These are phyloP conservation scores for Oryzias dopingdopingensis DNA, from an alignment of 2,797 vertebrate genomes.

Conservation along the genomic window DNA sequence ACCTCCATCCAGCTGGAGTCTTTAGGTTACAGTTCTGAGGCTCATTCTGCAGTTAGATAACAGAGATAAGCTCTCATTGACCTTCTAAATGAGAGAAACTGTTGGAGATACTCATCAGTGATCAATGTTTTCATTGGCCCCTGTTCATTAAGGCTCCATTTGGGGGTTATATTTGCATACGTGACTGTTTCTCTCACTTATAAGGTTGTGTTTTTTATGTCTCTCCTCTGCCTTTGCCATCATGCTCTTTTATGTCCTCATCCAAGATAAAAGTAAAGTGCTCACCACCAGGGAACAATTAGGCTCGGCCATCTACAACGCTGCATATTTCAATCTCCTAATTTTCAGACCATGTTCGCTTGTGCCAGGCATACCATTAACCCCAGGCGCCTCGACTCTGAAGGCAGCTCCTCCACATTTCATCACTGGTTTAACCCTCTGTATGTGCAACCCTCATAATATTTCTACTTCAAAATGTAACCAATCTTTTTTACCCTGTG, in stretches of 20 bases:
- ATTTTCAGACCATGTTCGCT: slow-evolving; percentile 45
- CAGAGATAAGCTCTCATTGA: slow-evolving; percentile 51
- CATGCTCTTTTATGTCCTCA: slow-evolving; percentile 51
- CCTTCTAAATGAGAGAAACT: slow-evolving; percentile 57
- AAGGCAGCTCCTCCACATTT: slow-evolving; percentile 46
- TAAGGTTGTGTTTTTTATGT: not conserved
- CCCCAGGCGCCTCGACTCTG: slow-evolving; percentile 30
- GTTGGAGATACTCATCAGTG: slow-evolving; percentile 63
- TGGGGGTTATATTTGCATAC: slow-evolving; percentile 7
- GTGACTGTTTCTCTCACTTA: too few relatives aligned
- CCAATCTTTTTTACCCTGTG: slow-evolving; percentile 9
- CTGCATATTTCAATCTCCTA: slow-evolving; percentile 45
- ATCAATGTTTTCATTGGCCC: slow-evolving; percentile 57
- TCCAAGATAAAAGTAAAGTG: slow-evolving; percentile 61
- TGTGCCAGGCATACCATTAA: slow-evolving; percentile 42
- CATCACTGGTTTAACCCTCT: slow-evolving; percentile 40
- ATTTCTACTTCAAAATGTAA: slow-evolving; percentile 2
- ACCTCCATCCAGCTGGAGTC: not conserved
- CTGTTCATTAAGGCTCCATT: slow-evolving; percentile 18
- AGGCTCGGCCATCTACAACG: slow-evolving; percentile 59
- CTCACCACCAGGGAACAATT: slow-evolving; percentile 63
- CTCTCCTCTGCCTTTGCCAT: slow-evolving; percentile 12
- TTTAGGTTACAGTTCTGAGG: slow-evolving; percentile 2
- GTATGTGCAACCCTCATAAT: slow-evolving; percentile 8
- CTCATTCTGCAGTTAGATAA: slow-evolving; percentile 46